phyloP scores from a whole-genome alignment of 2,888 invertebrate genomes.

The Prosopocoilus inquinatus region DNA sequence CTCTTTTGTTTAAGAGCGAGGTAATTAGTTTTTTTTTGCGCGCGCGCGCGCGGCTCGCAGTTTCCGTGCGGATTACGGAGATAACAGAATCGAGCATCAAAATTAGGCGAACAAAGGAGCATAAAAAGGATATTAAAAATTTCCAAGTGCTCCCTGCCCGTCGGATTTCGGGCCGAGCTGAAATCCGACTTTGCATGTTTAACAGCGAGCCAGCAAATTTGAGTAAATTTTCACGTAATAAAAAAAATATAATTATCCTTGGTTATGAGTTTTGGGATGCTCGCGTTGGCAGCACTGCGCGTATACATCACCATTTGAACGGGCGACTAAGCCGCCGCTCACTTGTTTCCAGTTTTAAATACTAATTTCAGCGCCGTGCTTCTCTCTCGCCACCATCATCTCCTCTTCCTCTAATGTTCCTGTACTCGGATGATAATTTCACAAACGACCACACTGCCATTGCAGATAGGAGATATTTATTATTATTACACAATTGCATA shows the following conservation, averaged over 20 bases:
- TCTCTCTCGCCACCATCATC: constrained; percentile 25
- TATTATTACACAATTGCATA: constrained; percentile 43
- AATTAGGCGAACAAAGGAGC: background rate
- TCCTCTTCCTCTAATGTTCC: constrained; percentile 21
- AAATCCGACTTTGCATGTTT: constrained; percentile 8
- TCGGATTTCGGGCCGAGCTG: background rate
- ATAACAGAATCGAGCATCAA: background rate
- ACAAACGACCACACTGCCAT: constrained; percentile 38
- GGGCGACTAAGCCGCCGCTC: constrained; percentile 22
- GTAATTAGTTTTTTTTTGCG: constrained; percentile 4
- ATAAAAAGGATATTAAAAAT: background rate
- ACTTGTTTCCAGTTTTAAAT: constrained; percentile 34
- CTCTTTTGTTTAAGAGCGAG: background rate
- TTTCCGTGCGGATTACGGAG: background rate
- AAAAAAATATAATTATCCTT: constrained; percentile 27
- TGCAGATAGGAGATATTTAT: constrained; percentile 43
- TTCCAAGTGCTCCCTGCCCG: background rate
- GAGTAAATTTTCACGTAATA: constrained; percentile 21
- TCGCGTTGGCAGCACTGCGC: constrained; percentile 12
- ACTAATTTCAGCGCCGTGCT: constrained; percentile 30
- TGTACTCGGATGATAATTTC: constrained; percentile 39
- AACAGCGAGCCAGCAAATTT: constrained; percentile 21
- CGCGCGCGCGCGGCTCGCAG: background rate
- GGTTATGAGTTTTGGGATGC: constrained; percentile 21
- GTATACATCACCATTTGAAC: constrained; percentile 27